Percentiles rank a stretch among this genome's conserved stretches.
These are phyloP conservation scores for Choreutis nemorana DNA, from an alignment of 2,888 invertebrate genomes.

Conservation along the genomic window DNA sequence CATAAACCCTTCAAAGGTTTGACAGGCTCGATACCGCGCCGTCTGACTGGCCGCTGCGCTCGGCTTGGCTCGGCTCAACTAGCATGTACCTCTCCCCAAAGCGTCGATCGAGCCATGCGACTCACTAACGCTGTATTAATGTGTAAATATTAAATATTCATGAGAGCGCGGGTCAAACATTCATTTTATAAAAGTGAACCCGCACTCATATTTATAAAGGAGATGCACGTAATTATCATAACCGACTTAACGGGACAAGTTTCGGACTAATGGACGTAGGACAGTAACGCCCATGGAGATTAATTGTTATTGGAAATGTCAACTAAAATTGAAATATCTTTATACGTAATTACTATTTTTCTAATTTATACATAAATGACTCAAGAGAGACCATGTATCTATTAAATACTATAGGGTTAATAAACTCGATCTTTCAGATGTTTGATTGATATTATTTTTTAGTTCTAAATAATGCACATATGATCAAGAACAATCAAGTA, in stretches of 20 bases:
- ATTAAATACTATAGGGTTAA: too few relatives aligned
- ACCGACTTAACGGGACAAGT: slow-evolving; percentile 41
- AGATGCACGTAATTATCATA: slow-evolving; percentile 58
- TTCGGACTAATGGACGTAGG: slow-evolving; percentile 23
- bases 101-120: slow-evolving; percentile 25
- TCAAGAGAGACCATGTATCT: too few relatives aligned
- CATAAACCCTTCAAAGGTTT: slow-evolving; percentile 45
- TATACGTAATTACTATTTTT: too few relatives aligned
- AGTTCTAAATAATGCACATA: too few relatives aligned
- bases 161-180: slow-evolving; percentile 59
- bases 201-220: slow-evolving; percentile 53
- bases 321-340: too few relatives aligned
- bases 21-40: slow-evolving; percentile 37
- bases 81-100: slow-evolving; percentile 42
- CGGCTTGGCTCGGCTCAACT: slow-evolving; percentile 14
- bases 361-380: too few relatives aligned
- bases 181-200: slow-evolving; percentile 47
- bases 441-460: too few relatives aligned
- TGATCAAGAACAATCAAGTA: too few relatives aligned
- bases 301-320: too few relatives aligned
- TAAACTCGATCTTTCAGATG: too few relatives aligned
- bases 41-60: slow-evolving; percentile 23
- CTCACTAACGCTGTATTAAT: slow-evolving; percentile 61
- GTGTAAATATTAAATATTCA: slow-evolving; percentile 66
- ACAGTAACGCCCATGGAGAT: slow-evolving; percentile 24